These are phyloP conservation scores for Lateolabrax maculatus DNA, from an alignment of 2,797 vertebrate genomes.

Conservation along the genomic window DNA sequence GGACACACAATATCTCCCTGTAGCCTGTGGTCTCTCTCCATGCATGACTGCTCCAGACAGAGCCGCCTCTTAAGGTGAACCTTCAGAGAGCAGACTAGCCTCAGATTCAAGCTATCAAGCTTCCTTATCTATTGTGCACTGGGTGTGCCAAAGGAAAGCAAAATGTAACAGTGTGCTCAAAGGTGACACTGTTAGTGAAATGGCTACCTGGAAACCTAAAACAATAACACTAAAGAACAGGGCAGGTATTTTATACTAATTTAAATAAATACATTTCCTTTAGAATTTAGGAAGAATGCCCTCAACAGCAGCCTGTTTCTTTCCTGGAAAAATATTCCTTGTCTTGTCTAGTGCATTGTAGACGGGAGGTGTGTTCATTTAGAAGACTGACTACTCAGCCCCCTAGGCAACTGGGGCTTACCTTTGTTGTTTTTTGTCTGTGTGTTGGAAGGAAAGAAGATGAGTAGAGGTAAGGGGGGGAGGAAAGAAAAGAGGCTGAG, in stretches of 20 bases:
- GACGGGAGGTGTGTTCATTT: slow-evolving; percentile 50
- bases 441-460: slow-evolving; percentile 34
- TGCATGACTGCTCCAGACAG: slow-evolving; percentile 64
- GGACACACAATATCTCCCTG: slow-evolving; percentile 75
- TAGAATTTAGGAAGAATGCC: slow-evolving; percentile 1
- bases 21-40: slow-evolving; percentile 61
- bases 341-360: not conserved
- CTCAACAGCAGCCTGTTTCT: not conserved
- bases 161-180: slow-evolving; percentile 21
- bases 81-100: slow-evolving; percentile 42
- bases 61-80: slow-evolving; percentile 70
- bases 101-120: slow-evolving; percentile 34
- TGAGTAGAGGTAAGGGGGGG: slow-evolving; percentile 26
- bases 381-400: slow-evolving; percentile 36
- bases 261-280: slow-evolving; percentile 10
- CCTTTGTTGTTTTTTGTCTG: slow-evolving; percentile 68
- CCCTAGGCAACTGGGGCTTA: slow-evolving; percentile 44
- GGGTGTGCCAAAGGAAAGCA: slow-evolving; percentile 27
- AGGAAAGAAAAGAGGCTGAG: slow-evolving; percentile 5
- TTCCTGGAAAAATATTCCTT: slow-evolving; percentile 1
- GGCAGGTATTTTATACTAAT: not conserved
- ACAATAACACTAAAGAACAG: not conserved
- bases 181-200: slow-evolving; percentile 14
- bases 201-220: slow-evolving; percentile 4
- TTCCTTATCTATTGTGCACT: slow-evolving; percentile 19